These are phyloP conservation scores for Schizopygopsis malacanthus DNA, from an alignment of 2,797 vertebrate genomes.

Conservation along the genomic window DNA sequence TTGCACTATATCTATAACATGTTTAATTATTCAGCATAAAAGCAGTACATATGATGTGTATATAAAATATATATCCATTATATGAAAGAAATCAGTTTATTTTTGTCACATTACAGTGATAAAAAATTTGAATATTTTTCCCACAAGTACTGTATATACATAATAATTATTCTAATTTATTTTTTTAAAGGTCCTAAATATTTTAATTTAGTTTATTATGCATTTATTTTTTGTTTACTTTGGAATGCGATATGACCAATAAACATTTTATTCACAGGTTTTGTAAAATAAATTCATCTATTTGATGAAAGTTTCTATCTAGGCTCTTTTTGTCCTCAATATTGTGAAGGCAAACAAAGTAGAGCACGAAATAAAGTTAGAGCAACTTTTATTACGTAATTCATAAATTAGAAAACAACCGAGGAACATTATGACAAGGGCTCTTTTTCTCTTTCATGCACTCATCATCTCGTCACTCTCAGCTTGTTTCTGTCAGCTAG, in stretches of 20 bases:
- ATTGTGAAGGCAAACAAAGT: neutral
- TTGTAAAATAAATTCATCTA: neutral
- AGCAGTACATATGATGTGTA: neutral
- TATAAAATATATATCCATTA: neutral
- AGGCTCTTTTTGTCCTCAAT: neutral
- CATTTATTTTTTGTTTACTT: neutral
- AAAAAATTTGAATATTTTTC: neutral
- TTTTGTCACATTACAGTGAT: neutral
- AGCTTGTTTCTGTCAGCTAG: conserved; percentile 57
- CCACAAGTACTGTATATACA: neutral
- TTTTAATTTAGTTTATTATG: neutral
- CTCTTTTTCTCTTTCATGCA: conserved; percentile 13
- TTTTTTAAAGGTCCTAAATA: no score
- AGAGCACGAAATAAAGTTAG: neutral
- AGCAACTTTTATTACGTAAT: neutral
- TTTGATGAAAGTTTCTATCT: neutral
- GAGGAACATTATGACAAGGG: neutral
- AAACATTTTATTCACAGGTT: conserved; percentile 1
- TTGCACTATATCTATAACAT: neutral
- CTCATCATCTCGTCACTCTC: conserved; percentile 35
- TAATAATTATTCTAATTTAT: no score
- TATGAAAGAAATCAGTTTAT: neutral
- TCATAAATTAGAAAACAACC: conserved; percentile 25
- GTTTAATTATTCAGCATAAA: neutral
- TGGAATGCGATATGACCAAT: neutral